Evolutionary conservation across 2,113 vertebrate species (phyloP).

Genomic region (Rhinogobius similis): DNA sequence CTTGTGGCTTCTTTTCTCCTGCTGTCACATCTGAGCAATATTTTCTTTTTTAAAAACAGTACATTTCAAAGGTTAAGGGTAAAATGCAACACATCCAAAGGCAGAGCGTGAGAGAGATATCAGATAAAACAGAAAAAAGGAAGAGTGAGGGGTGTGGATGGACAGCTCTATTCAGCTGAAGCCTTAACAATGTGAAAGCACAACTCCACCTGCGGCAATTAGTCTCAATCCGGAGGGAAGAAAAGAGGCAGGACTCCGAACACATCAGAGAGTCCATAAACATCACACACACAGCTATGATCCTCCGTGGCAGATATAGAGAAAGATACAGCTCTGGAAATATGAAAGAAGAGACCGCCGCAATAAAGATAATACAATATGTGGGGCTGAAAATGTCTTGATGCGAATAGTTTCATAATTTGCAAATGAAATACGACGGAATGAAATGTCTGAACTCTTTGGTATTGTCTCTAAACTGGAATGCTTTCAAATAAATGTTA

Average conservation of each 20-base stretch:
- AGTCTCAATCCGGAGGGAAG: constrained; percentile 53
- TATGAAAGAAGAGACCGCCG: constrained; percentile 3
- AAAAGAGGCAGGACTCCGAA: constrained; percentile 10
- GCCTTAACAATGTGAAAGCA: constrained; percentile 13
- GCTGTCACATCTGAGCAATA: background rate
- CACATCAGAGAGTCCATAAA: constrained; percentile 39
- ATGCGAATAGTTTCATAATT: background rate
- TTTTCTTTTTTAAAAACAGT: background rate
- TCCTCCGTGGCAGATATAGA: constrained; percentile 29
- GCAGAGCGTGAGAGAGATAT: background rate
- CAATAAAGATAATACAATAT: background rate
- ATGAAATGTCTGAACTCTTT: background rate
- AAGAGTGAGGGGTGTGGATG: background rate
- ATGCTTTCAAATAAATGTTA: background rate
- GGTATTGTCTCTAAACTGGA: background rate
- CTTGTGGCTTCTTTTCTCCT: background rate
- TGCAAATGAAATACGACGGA: background rate
- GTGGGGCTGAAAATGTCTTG: background rate
- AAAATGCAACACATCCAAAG: background rate
- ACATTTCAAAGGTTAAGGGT: background rate
- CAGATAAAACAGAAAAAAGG: background rate
- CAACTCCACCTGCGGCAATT: constrained; percentile 36
- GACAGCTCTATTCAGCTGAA: background rate
- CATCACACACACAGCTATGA: constrained; percentile 25
- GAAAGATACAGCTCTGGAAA: constrained; percentile 44